Evolutionary conservation across 2,888 invertebrate species (phyloP), one percentile per base, ranked within the genome.

Genomic region (Tribolium freemani): DNA sequence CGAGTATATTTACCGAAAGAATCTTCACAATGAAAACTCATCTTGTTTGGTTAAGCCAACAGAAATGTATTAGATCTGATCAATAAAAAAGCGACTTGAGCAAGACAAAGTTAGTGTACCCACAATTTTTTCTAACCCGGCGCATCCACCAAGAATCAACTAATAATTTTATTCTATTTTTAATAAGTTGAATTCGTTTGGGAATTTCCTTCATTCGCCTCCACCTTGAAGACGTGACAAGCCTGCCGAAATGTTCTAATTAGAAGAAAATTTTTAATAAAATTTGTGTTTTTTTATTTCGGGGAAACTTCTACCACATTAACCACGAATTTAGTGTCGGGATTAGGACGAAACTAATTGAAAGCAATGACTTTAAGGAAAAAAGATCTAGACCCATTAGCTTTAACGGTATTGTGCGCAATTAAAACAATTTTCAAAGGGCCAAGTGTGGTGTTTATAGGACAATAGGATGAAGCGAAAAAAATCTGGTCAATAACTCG

Each of bases 331-430:
- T 66, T 54, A 53, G 16, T 66, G 53, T 54, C 45, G 13, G 53
- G 66, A 66, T 66, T 66, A 66, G 66, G 54, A 53, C 20, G 66
- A 51, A 53, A 26, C 66, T 66, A 66, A 66, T 66, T 66, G 66
- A 66, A 66, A 66, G 63, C 48, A 63, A 63, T 51, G 63, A 63
- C 50, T 63, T 63, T 50, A 51, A 63, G 63, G 50, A 63, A 63
- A 63, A 58, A 66, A 64, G 64, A 54, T 54, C 54, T 54, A 53
- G 5, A 21, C 10, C 53, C 66, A 66, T 66, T 66, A 54, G 44
- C 5, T 66, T 66, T 45, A 54, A 66, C 54, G 66, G 44, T 38
- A 10, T 9, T 21, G 21, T 16, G 16, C 21, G 16, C 66, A 66
- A 66, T 66, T 66, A 66, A 66, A 66, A 66, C 66, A 66, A 54